Conservation (phyloP, 2,797 vertebrate species). For the Tolypeutes matacus region DNA sequence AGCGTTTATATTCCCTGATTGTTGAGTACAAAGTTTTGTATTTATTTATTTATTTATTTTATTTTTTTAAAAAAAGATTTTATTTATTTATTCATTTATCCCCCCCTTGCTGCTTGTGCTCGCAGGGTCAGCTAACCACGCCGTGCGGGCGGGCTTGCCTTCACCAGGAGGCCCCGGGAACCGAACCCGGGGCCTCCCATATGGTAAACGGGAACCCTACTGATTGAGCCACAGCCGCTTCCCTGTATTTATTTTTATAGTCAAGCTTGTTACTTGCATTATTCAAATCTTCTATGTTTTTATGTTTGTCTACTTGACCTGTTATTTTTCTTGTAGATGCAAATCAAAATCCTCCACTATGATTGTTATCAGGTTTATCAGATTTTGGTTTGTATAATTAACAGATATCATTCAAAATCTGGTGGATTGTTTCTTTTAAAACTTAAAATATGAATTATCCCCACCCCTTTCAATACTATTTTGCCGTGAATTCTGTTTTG, state of each 20-base stretch:
- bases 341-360: not conserved
- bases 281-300: not conserved
- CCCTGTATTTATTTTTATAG: conserved; percentile 9
- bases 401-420: not conserved
- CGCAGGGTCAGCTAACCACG: too few relatives aligned
- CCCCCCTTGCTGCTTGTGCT: too few relatives aligned
- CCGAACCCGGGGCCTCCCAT: too few relatives aligned
- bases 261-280: conserved; percentile 14
- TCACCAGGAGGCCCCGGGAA: too few relatives aligned
- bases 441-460: not conserved
- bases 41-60: too few relatives aligned
- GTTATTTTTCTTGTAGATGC: not conserved
- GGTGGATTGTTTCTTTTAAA: conserved; percentile 15
- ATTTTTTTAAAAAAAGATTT: too few relatives aligned
- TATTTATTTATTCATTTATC: too few relatives aligned
- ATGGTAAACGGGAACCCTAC: too few relatives aligned
- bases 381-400: conserved; percentile 10
- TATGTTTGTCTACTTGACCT: not conserved
- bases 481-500: conserved; percentile 44
- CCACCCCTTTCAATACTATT: not conserved
- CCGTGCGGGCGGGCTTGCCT: too few relatives aligned
- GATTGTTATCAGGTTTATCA: not conserved
- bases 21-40: not conserved
- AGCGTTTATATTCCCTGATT: conserved; percentile 6
- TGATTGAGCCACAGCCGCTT: too few relatives aligned